phyloP scores from a whole-genome alignment of 2,888 invertebrate species.

The Coelopa pilipes region DNA sequence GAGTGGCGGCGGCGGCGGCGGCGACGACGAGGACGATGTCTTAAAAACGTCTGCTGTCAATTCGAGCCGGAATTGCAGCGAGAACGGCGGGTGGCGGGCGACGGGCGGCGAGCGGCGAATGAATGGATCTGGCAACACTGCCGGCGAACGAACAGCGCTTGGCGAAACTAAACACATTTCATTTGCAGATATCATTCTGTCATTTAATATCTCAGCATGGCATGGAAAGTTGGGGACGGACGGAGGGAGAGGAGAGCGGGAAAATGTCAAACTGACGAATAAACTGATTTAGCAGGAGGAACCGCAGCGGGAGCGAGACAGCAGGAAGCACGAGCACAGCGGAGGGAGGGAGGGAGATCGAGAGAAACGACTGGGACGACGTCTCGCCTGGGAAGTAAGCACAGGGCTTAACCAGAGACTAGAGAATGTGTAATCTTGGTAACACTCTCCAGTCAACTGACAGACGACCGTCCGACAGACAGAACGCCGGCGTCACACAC shows the following conservation, averaged over 20 bases:
- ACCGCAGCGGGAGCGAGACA: neutral
- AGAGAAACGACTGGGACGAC: slow-evolving; percentile 2
- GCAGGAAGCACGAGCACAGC: slow-evolving; percentile 19
- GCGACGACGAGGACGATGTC: slow-evolving; percentile 45
- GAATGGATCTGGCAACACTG: slow-evolving; percentile 17
- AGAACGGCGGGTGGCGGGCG: neutral
- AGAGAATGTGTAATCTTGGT: slow-evolving; percentile 9
- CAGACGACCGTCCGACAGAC: slow-evolving; percentile 33
- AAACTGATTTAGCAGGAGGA: slow-evolving; percentile 2
- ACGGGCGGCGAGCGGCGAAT: slow-evolving; percentile 4
- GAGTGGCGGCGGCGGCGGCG: slow-evolving; percentile 46
- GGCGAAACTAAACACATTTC: slow-evolving; percentile 52
- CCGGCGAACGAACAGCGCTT: slow-evolving; percentile 4
- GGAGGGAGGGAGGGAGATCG: neutral
- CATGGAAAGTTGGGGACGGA: neutral
- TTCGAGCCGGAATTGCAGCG: slow-evolving; percentile 34
- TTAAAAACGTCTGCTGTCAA: slow-evolving; percentile 40
- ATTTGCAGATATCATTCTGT: slow-evolving; percentile 66
- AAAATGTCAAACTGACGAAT: slow-evolving; percentile 24
- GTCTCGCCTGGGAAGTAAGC: neutral
- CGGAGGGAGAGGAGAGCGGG: neutral
- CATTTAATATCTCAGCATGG: slow-evolving; percentile 55
- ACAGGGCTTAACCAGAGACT: neutral
- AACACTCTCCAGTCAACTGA: slow-evolving; percentile 46
- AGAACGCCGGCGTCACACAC: slow-evolving; percentile 40